phyloP scores from a whole-genome alignment of 2,113 vertebrate species.

The Bubo scandiacus region DNA sequence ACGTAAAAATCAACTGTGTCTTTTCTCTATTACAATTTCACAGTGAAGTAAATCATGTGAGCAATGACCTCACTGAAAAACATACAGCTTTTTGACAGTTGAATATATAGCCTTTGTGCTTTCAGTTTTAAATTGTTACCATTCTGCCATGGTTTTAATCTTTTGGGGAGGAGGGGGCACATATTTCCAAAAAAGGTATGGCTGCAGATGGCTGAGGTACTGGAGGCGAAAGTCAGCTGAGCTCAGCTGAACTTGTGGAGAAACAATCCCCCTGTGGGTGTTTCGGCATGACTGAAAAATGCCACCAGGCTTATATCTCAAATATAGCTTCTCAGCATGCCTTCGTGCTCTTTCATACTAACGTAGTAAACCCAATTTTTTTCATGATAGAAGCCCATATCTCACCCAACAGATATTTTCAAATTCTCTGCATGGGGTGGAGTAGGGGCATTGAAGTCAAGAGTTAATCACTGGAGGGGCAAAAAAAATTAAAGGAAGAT shows the following conservation, averaged over 20 bases:
- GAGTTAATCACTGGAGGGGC: neutral
- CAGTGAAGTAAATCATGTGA: neutral
- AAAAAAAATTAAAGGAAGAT: neutral
- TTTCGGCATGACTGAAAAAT: neutral
- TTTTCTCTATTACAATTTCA: neutral
- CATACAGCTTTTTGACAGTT: neutral
- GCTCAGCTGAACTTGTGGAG: neutral
- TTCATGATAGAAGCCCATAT: neutral
- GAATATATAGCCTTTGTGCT: neutral
- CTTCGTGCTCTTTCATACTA: neutral
- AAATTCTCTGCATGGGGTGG: neutral
- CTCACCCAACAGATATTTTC: neutral
- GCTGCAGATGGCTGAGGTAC: neutral
- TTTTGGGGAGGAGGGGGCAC: rapidly evolving
- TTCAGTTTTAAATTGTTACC: neutral
- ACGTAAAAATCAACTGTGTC: neutral
- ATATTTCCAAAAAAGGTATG: neutral
- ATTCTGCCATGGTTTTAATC: neutral
- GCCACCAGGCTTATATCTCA: neutral
- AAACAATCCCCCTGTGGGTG: neutral
- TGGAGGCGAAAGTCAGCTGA: neutral
- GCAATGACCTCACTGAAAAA: neutral
- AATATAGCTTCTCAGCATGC: neutral
- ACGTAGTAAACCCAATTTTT: neutral
- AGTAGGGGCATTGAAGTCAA: neutral